These are phyloP conservation scores for Thalassaphorura encarpata DNA, from an alignment of 1,140 invertebrate genomes.

Conservation along the genomic window DNA sequence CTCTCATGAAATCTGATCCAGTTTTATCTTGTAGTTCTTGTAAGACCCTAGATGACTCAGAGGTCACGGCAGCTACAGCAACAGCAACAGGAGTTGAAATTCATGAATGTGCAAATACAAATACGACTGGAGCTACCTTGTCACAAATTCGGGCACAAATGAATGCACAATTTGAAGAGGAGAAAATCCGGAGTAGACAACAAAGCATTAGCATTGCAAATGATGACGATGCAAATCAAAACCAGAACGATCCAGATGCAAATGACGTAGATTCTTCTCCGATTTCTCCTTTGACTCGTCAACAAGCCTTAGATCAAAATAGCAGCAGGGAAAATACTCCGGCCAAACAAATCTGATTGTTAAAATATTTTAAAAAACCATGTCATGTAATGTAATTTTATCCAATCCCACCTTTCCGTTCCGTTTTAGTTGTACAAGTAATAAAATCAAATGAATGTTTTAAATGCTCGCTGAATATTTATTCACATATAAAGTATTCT, in stretches of 20 bases:
- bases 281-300: background rate
- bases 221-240: background rate
- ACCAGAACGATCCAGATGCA: background rate
- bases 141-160: background rate
- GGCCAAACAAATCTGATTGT: too few species aligned
- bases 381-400: background rate
- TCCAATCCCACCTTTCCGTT: too few species aligned
- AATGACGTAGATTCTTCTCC: background rate
- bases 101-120: background rate
- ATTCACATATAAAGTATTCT: background rate
- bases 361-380: too few species aligned
- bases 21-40: conserved; percentile 7
- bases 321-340: too few species aligned
- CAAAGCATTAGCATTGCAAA: too few species aligned
- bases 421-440: too few species aligned
- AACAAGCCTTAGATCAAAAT: background rate
- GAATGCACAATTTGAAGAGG: too few species aligned
- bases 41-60: too few species aligned
- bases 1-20: conserved; percentile 25
- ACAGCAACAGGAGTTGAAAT: too few species aligned
- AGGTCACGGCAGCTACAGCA: too few species aligned
- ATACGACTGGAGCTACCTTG: background rate
- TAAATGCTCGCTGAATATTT: background rate
- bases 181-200: too few species aligned
- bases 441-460: background rate